These are phyloP conservation scores for Petrolisthes manimaculis DNA, from an alignment of 2,888 invertebrate species.

Conservation along the genomic window DNA sequence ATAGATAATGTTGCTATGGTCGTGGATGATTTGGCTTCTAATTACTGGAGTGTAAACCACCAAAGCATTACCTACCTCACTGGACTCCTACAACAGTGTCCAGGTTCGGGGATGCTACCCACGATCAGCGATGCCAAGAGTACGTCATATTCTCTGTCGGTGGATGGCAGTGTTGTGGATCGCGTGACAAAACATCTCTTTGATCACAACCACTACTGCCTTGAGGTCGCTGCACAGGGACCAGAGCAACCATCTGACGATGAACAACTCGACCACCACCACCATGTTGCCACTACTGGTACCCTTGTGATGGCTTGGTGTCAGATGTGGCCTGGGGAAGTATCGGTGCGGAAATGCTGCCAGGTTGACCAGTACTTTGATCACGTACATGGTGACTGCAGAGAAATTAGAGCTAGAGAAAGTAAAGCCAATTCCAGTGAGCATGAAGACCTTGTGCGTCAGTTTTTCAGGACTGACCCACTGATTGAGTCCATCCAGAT, in stretches of 20 bases:
- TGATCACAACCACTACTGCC: slow-evolving; percentile 53
- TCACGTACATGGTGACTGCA: slow-evolving; percentile 12
- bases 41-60: background rate
- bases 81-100: slow-evolving; percentile 39
- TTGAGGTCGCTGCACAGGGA: slow-evolving; percentile 29
- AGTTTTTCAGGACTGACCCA: slow-evolving; percentile 35
- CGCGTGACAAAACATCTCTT: slow-evolving; percentile 2
- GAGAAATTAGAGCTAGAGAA: background rate
- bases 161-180: slow-evolving; percentile 33
- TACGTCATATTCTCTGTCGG: slow-evolving; percentile 17
- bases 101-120: slow-evolving; percentile 38
- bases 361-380: slow-evolving; percentile 43
- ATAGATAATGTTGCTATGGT: too few species aligned
- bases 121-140: slow-evolving; percentile 26
- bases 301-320: slow-evolving; percentile 25
- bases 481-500: slow-evolving; percentile 28
- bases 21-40: too few species aligned
- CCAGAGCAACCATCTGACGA: slow-evolving; percentile 7
- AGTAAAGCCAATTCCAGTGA: slow-evolving; percentile 28
- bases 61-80: background rate
- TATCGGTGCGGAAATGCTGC: slow-evolving; percentile 49
- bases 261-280: too few species aligned
- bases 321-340: slow-evolving; percentile 18
- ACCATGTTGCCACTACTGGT: background rate
- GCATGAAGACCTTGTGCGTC: slow-evolving; percentile 32